Evolutionary conservation across 1,140 invertebrate genomes (phyloP).

Genomic region (Aplysia californica): DNA sequence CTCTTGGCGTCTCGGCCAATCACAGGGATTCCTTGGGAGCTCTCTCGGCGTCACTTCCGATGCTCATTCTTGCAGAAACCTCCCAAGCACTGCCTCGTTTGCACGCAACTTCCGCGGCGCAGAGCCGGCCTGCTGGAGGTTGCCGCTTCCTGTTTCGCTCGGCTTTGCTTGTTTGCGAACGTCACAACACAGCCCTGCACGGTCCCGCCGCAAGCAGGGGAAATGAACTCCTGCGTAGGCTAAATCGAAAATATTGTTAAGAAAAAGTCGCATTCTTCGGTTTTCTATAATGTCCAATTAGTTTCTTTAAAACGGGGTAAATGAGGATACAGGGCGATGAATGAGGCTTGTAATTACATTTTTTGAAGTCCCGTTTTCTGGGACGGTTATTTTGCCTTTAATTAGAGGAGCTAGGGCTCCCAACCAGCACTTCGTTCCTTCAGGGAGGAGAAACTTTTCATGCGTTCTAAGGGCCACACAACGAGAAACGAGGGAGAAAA

Average conservation of each 20-base stretch:
- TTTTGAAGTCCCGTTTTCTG: not conserved
- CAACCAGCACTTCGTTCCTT: not conserved
- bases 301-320: slow-evolving; percentile 15
- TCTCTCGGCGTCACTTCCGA: slow-evolving; percentile 18
- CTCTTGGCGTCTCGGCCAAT: slow-evolving; percentile 20
- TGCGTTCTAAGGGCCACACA: no score
- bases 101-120: slow-evolving; percentile 22
- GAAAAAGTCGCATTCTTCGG: slow-evolving; percentile 17
- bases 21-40: slow-evolving; percentile 18
- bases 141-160: slow-evolving; percentile 23
- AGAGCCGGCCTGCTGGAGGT: slow-evolving; percentile 5
- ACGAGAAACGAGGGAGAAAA: no score
- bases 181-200: slow-evolving; percentile 15
- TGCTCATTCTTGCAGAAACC: slow-evolving; percentile 22
- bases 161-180: slow-evolving; percentile 24
- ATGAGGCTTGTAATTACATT: slow-evolving; percentile 14
- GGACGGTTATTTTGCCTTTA: slow-evolving; percentile 8
- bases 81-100: slow-evolving; percentile 21
- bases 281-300: slow-evolving; percentile 26
- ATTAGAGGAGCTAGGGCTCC: not conserved
- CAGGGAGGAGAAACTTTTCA: not conserved
- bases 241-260: slow-evolving; percentile 24
- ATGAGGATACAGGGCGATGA: not conserved
- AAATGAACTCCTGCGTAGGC: slow-evolving; percentile 21
- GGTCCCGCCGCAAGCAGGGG: slow-evolving; percentile 20